Percentiles rank a stretch among this genome's conserved stretches.
Conservation (phyloP, 2,888 invertebrate species). For the Drosophila rellima region DNA sequence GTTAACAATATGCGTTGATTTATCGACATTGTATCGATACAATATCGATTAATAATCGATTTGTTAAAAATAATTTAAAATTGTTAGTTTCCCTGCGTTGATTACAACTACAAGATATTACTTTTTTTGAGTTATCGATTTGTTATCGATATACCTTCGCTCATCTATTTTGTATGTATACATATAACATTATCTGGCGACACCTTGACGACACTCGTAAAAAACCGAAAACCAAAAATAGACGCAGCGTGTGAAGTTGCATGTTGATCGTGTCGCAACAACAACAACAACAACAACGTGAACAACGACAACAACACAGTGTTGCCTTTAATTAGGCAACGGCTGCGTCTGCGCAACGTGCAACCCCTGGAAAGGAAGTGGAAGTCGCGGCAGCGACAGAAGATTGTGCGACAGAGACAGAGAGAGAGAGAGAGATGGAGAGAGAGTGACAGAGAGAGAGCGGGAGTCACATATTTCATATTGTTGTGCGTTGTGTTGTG, state of each 20-base stretch:
- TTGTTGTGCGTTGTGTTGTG: conserved; percentile 12
- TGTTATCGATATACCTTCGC: neutral
- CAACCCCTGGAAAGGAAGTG: conserved; percentile 57
- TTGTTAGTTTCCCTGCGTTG: no score
- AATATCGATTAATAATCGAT: neutral
- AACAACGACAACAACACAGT: conserved; percentile 7
- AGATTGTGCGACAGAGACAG: neutral
- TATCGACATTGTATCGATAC: neutral
- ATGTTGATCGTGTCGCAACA: conserved; percentile 51
- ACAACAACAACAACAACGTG: conserved; percentile 13
- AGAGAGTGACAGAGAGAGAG: neutral
- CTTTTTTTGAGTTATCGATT: neutral
- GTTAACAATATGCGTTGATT: no score
- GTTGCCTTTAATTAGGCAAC: conserved; percentile 46
- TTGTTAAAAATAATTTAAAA: no score
- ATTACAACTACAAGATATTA: no score
- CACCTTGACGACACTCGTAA: neutral
- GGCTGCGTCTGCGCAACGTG: conserved; percentile 52
- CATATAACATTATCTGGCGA: neutral
- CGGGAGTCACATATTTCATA: conserved; percentile 49
- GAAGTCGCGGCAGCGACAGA: neutral
- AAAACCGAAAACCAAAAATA: conserved; percentile 27
- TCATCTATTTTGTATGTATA: neutral
- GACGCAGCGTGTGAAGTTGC: conserved; percentile 51
- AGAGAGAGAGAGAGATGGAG: neutral